These are phyloP conservation scores for Esperia sulphurella DNA, from an alignment of 2,888 invertebrate species.

Conservation along the genomic window DNA sequence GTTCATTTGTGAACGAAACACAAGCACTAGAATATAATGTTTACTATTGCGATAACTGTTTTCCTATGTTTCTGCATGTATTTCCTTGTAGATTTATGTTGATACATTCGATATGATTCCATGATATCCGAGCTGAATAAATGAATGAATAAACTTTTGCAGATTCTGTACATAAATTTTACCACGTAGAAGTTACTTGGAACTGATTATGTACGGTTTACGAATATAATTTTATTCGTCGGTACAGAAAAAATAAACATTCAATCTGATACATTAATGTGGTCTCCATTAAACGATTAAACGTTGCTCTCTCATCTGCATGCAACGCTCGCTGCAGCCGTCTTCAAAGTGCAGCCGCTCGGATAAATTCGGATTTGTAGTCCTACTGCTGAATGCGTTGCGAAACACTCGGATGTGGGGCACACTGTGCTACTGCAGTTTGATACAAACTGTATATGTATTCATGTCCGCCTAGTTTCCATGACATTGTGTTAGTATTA, in stretches of 20 bases:
- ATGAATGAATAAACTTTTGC: conserved; percentile 18
- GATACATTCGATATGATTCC: conserved; percentile 24
- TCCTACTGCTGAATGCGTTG: conserved; percentile 20
- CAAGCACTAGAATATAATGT: conserved; percentile 27
- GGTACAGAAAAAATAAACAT: conserved; percentile 43
- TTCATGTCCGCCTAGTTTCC: too few relatives aligned
- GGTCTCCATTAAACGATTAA: conserved; percentile 70
- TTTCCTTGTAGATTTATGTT: conserved; percentile 26
- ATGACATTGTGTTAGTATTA: too few relatives aligned
- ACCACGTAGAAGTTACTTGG: conserved; percentile 1
- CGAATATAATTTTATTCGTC: conserved; percentile 12
- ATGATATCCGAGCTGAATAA: conserved; percentile 21
- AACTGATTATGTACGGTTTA: conserved; percentile 10
- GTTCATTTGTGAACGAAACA: conserved; percentile 42
- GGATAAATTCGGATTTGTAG: conserved; percentile 60
- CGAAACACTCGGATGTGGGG: conserved; percentile 15
- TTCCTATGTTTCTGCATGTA: conserved; percentile 28
- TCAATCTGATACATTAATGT: conserved; percentile 66
- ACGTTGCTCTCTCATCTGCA: conserved; percentile 67
- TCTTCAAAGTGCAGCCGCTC: conserved; percentile 61
- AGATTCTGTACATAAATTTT: conserved; percentile 12
- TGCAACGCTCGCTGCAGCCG: conserved; percentile 55
- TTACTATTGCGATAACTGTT: conserved; percentile 38
- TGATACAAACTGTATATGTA: not conserved
- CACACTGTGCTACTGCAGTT: conserved; percentile 1